Base-by-base conservation (phyloP, 2,113 vertebrate species). In the Grammomys dolichurus region DNA sequence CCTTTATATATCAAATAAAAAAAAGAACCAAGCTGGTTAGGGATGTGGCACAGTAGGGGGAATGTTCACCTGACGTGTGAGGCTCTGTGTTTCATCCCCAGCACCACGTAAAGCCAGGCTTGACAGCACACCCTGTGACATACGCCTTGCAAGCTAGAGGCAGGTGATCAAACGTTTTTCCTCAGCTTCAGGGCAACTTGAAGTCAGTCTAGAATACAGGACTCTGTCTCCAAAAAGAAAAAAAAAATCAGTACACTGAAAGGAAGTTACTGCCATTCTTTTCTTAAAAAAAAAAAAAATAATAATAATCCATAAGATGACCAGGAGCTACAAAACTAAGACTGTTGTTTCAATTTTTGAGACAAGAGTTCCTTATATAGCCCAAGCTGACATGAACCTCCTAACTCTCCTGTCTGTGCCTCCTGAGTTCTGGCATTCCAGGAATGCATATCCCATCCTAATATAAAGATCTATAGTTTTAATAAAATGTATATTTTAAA, bases 401-500 rank as follows among this genome's bases (percentile, higher is more conserved):
- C 5, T 75, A 13, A 75, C 40, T 43, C 22, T 75, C 73, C 43
- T 76, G 73, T 19, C 58, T 22, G 16, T 60, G 58, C 58, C 58
- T 60, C 58, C 58, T 60, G 26, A 16, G 43, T 3, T 13, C 43
- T 48, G 24, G 12, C 12, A 31, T 48, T 48, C 5, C 43, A 77
- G 43, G 75, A 48, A 26, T 14, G 13, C 43, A 48, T 7, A 48
- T 77, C 13, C 31, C 11, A 60, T 91, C 85, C 91, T 60, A 72
- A 17, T 76, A 31, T 24, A 26, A 78, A 70, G 31, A 76, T 91
- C 95, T 93, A 60, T 77, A 43, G 54, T 92, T 56, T 96, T 88
- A 93, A 89, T 96, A 90, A 72, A 70, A 72, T 88, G 56, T 56
- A 56, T 48, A 89, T 73, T 70, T 70, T 54, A 70, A 36, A 87